Conservation (phyloP, 2,797 vertebrate species). For the Chelmon rostratus region DNA sequence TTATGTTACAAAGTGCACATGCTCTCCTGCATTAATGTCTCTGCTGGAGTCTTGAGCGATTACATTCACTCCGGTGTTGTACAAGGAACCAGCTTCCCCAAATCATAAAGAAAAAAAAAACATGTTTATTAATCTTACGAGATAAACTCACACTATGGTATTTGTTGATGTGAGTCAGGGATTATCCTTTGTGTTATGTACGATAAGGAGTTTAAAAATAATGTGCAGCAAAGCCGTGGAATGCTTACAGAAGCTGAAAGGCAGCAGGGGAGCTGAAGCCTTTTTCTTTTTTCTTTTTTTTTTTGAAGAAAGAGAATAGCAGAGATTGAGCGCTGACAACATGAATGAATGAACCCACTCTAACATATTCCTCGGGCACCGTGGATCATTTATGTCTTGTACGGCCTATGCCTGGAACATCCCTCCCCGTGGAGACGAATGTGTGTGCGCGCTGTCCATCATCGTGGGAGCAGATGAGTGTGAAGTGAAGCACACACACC, state of each 20-base stretch:
- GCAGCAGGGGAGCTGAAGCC: constrained; percentile 44
- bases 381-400: constrained; percentile 72
- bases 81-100: constrained; percentile 37
- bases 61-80: constrained; percentile 53
- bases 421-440: constrained; percentile 64
- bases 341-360: constrained; percentile 59
- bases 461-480: constrained; percentile 70
- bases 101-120: constrained; percentile 71
- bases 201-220: constrained; percentile 63
- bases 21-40: constrained; percentile 77
- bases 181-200: constrained; percentile 55
- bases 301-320: constrained; percentile 43
- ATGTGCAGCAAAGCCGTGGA: constrained; percentile 27
- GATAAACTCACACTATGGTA: constrained; percentile 54
- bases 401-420: constrained; percentile 65
- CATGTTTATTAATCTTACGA: constrained; percentile 59
- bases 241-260: constrained; percentile 46
- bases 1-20: constrained; percentile 81
- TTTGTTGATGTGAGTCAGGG: constrained; percentile 49
- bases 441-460: constrained; percentile 69
- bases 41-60: constrained; percentile 65
- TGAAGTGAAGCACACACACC: constrained; percentile 70
- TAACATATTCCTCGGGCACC: constrained; percentile 56
- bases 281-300: constrained; percentile 9
- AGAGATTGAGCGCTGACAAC: constrained; percentile 57